A percentile compares a stretch with the other conserved stretches of the same genome.
Conservation (phyloP, 2,888 invertebrate genomes). For the Eueremaeus valkanovi region DNA sequence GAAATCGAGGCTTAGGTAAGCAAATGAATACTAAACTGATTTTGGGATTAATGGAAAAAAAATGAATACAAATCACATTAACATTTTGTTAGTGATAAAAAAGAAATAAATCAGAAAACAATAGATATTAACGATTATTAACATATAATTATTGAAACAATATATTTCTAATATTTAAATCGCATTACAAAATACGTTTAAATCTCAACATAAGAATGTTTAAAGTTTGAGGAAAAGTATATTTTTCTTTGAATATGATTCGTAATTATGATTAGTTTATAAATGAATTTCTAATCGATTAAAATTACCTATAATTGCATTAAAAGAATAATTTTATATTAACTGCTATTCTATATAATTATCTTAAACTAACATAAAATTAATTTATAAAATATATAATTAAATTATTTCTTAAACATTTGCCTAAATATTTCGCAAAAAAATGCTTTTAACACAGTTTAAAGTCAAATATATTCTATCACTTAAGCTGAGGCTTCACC, state of each 20-base stretch:
- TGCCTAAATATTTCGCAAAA: neutral
- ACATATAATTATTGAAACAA: no score
- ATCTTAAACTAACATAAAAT: neutral
- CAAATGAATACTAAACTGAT: no score
- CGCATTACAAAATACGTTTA: no score
- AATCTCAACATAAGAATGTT: no score
- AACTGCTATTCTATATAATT: neutral
- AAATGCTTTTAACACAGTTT: neutral
- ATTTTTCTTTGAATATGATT: neutral
- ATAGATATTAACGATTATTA: no score
- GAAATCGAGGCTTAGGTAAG: conserved; percentile 17
- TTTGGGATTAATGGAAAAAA: no score
- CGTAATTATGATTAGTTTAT: neutral
- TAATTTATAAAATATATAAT: neutral
- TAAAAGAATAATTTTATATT: neutral
- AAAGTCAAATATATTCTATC: no score
- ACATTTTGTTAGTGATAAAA: neutral
- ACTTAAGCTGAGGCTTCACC: no score
- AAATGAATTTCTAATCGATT: conserved; percentile 22
- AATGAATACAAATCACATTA: neutral
- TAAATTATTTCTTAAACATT: neutral
- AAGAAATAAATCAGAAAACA: no score
- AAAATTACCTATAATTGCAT: conserved; percentile 12
- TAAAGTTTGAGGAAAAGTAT: no score
- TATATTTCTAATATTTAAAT: no score